Base-by-base conservation (phyloP, 2,888 invertebrate species). In the Empis stercorea region DNA sequence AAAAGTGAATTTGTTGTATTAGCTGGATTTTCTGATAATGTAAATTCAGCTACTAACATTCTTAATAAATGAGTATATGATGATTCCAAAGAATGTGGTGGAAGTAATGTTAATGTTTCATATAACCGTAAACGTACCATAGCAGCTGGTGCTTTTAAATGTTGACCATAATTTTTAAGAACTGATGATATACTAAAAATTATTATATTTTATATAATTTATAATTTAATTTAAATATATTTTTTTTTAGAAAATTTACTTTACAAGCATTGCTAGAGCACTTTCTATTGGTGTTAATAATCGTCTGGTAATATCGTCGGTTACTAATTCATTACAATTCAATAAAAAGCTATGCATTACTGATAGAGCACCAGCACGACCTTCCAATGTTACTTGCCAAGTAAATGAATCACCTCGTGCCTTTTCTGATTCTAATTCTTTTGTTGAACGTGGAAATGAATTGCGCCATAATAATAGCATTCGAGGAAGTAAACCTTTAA, bases 321-420 rank as follows among this genome's bases (percentile, higher is more conserved):
- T 88, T 2, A 92, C 79, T 50, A 97, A 71, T 55, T 95, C 91
- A 0, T 88, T 85, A 59, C 94, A 96, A 66, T 95, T 85, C 30
- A 84, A 74, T 38, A 97, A 71, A 64, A 99, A 84, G 66, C 94
- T 94, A 63, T 93, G 86, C 79, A 99, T 85, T 0, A 96, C 93
- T 39, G 94, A 92, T 11, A 99, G 71, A 2, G 97, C 97, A 1
- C 97, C 97, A 4, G 96, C 93, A 39, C 97, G 78, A 3, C 94
- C 94, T 71, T 97, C 96, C 47, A 99, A 71, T 0, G 96, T 95
- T 38, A 97, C 85, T 76, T 93, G 92, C 97, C 97, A 97, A n/a
- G 97, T 97, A 64, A 97, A 96, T 0, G 94, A 89, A 71, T 99
- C 97, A 9, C 94, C 87, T 59, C 97, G 76, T 14, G 89, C 83